Base-by-base conservation (phyloP, 2,113 vertebrate genomes). In the Podocnemis expansa region DNA sequence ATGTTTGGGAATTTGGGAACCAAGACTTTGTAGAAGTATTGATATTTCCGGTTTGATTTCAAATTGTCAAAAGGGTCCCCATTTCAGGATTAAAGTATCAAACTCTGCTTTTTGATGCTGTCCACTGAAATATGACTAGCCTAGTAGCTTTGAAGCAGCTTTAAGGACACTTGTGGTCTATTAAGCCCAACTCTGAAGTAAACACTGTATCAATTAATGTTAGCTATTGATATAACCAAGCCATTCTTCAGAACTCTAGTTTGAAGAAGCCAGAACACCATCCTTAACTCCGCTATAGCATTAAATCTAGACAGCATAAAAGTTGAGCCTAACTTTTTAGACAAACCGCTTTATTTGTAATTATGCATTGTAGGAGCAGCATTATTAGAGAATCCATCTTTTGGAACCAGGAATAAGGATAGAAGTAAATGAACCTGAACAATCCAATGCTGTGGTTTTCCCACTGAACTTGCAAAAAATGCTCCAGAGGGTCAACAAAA, bases 381-480 rank as follows among this genome's bases (percentile, higher is more conserved):
- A n/a, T n/a, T n/a, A n/a, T n/a, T n/a, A n/a, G 78, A 70, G 87
- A 24, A 92, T 80, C 67, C 80, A 34, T 73, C n/a, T 73, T 41
- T 19, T 41, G 10, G n/a, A 70, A 70, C n/a, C 16, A 38, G n/a
- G n/a, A 70, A 70, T 38, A 70, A 38, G n/a, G n/a, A 34, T 21
- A 34, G 3, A 70, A 38, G 63, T 34, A 38, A 7, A 8, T 21
- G 21, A 73, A 10, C 3, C 38, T 41, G 38, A n/a, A 73, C n/a
- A 73, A 49, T 85, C 47, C 78, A 58, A 95, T 80, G 51, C 67
- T 95, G 93, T 85, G 16, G 7, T 91, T 94, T 88, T 88, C 38
- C 88, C 85, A 91, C 45, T 41, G 38, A 73, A 24, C 22, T 41
- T 73, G 24, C 41, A n/a, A 75, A n/a, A 95, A 90, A 19, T 52